Percentiles rank a stretch among this genome's conserved stretches.
Conservation (phyloP, 2,797 vertebrate genomes). For the Erpetoichthys calabaricus region DNA sequence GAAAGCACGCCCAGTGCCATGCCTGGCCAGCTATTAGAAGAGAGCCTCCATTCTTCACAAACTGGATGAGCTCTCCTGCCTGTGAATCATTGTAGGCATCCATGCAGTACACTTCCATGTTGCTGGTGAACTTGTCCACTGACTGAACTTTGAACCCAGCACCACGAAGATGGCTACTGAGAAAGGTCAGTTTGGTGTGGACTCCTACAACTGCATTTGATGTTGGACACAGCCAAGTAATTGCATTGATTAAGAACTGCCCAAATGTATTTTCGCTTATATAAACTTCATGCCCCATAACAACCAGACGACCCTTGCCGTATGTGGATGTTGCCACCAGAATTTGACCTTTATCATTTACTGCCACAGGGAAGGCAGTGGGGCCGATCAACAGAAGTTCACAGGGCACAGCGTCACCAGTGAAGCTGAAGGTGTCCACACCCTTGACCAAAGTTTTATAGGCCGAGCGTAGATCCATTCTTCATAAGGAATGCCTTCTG, state of each 20-base stretch:
- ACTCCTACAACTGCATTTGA: conserved; percentile 27
- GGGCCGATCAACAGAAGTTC: conserved; percentile 43
- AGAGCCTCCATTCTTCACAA: conserved; percentile 37
- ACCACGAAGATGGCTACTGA: conserved; percentile 27
- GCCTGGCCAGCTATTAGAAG: conserved; percentile 47
- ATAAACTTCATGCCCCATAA: conserved; percentile 38
- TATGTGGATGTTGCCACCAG: conserved; percentile 38
- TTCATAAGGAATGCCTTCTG: too few relatives aligned
- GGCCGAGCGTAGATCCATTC: conserved; percentile 29
- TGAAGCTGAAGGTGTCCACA: conserved; percentile 34
- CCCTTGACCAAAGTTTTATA: conserved; percentile 35
- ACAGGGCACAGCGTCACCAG: conserved; percentile 31
- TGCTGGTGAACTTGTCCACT: conserved; percentile 17
- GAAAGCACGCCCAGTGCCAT: conserved; percentile 37
- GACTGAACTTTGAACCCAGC: conserved; percentile 22
- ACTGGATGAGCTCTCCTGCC: conserved; percentile 27
- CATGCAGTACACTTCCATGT: conserved; percentile 37
- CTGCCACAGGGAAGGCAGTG: conserved; percentile 37
- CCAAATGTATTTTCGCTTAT: conserved; percentile 31
- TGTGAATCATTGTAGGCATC: conserved; percentile 27
- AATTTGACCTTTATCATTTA: conserved; percentile 40
- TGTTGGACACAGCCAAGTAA: conserved; percentile 37
- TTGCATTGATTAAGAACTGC: conserved; percentile 40
- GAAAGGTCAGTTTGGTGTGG: conserved; percentile 19
- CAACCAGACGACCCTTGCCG: conserved; percentile 40